A percentile compares a stretch with the other conserved stretches of the same genome.
Evolutionary conservation across 2,113 vertebrate species (phyloP).

Genomic region (Colossoma macropomum): DNA sequence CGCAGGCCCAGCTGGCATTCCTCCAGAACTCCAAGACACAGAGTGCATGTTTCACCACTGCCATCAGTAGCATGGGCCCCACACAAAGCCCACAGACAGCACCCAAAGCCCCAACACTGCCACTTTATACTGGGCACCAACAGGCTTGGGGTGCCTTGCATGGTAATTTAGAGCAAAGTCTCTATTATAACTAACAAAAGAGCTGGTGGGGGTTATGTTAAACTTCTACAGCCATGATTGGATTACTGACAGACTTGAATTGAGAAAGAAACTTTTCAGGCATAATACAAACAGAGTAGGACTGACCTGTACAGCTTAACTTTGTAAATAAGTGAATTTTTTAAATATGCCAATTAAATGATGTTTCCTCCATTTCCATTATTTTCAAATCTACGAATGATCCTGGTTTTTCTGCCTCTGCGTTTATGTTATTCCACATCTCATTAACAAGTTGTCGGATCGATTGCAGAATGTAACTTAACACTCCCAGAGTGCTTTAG

Average conservation of each 20-base stretch:
- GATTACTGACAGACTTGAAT: background rate
- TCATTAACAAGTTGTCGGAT: background rate
- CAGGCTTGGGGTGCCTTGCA: slow-evolving; percentile 45
- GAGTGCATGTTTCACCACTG: slow-evolving; percentile 20
- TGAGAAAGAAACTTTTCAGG: background rate
- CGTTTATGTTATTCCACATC: background rate
- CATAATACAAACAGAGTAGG: background rate
- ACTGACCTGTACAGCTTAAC: slow-evolving; percentile 24
- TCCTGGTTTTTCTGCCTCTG: background rate
- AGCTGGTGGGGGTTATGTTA: background rate
- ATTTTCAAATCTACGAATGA: background rate
- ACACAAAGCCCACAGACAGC: slow-evolving; percentile 32
- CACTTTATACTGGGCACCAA: slow-evolving; percentile 36
- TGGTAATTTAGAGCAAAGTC: slow-evolving; percentile 29
- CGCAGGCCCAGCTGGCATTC: slow-evolving; percentile 49
- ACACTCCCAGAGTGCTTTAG: too few relatives aligned
- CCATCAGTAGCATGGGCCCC: background rate
- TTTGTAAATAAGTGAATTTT: slow-evolving; percentile 24
- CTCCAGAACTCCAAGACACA: slow-evolving; percentile 49
- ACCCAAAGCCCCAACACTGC: slow-evolving; percentile 24
- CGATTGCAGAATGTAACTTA: too few relatives aligned
- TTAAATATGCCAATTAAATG: background rate
- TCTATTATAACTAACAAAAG: slow-evolving; percentile 40
- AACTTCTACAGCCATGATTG: background rate
- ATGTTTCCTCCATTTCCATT: background rate